A percentile compares a stretch with the other conserved stretches of the same genome.
Evolutionary conservation across 2,113 vertebrate species (phyloP).

Genomic region (Sebastes fasciatus): DNA sequence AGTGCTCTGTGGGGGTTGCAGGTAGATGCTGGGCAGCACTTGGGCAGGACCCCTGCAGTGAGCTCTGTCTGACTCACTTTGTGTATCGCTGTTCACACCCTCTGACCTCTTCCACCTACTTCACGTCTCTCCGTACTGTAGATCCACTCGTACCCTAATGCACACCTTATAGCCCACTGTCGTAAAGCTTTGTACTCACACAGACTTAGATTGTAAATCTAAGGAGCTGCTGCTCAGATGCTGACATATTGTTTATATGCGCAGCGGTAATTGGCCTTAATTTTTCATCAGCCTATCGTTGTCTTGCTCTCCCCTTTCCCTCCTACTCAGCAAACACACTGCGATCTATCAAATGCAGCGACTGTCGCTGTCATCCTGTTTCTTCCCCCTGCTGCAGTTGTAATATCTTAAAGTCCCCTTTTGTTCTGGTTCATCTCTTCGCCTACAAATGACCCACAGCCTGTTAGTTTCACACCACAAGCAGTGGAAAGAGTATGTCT

Average conservation of each 20-base stretch:
- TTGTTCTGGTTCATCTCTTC: constrained; percentile 37
- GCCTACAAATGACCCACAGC: constrained; percentile 30
- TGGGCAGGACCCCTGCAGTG: constrained; percentile 76
- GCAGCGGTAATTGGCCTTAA: constrained; percentile 51
- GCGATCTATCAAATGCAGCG: constrained; percentile 41
- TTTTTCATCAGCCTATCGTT: constrained; percentile 42
- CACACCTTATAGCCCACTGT: constrained; percentile 19
- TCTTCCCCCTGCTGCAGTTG: constrained; percentile 12
- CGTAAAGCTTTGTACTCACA: constrained; percentile 15
- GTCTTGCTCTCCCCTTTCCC: constrained; percentile 16
- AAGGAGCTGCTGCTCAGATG: constrained; percentile 24
- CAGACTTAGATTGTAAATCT: constrained; percentile 18
- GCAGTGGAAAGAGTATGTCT: constrained; percentile 26
- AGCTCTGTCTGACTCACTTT: constrained; percentile 82
- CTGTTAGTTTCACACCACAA: constrained; percentile 35
- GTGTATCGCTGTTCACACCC: constrained; percentile 67
- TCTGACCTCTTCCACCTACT: constrained; percentile 62
- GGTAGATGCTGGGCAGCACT: constrained; percentile 79
- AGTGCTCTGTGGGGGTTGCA: constrained; percentile 77
- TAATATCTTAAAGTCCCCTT: constrained; percentile 19
- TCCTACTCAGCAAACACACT: constrained; percentile 40
- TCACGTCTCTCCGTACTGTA: constrained; percentile 42
- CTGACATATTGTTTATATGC: constrained; percentile 41
- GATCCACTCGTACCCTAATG: constrained; percentile 17
- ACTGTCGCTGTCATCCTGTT: constrained; percentile 32